Evolutionary conservation across 1,140 invertebrate genomes (phyloP).

Genomic region (Atta texana): DNA sequence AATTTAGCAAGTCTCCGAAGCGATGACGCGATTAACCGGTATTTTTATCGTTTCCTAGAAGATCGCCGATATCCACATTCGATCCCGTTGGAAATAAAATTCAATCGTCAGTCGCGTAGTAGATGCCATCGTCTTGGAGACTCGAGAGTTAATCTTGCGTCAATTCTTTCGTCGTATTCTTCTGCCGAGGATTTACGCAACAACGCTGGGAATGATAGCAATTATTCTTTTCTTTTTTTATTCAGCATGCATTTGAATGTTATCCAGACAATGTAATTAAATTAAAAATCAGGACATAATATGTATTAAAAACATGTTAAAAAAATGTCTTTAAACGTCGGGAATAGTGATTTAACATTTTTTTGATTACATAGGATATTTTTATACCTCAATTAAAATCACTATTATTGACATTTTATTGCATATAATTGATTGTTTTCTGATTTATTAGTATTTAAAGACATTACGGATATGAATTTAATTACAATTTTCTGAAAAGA

Average conservation of each 20-base stretch:
- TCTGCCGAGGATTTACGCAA: neutral
- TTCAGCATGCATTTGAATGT: neutral
- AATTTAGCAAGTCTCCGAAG: conserved; percentile 25
- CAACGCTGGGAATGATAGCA: neutral
- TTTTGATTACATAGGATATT: no score
- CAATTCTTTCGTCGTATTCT: neutral
- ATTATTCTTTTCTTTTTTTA: conserved; percentile 7
- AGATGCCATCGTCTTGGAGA: conserved; percentile 15
- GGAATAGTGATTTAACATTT: no score
- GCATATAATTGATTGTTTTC: no score
- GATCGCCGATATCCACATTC: neutral
- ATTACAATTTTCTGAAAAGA: no score
- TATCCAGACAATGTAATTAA: no score
- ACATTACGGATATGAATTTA: no score
- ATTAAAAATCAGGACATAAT: no score
- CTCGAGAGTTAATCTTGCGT: conserved; percentile 30
- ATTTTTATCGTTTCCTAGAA: conserved; percentile 57
- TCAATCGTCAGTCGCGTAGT: neutral
- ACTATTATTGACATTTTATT: no score
- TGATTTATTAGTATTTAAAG: no score
- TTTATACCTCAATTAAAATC: no score
- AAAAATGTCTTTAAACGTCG: no score
- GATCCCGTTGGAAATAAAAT: conserved; percentile 19
- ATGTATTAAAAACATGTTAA: no score
- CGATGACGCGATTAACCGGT: neutral